Percentiles rank a stretch among this genome's conserved stretches.
These are phyloP conservation scores for Zoanthus sansibaricus DNA, from an alignment of 92 coral and sea anemone genomes.

Conservation along the genomic window DNA sequence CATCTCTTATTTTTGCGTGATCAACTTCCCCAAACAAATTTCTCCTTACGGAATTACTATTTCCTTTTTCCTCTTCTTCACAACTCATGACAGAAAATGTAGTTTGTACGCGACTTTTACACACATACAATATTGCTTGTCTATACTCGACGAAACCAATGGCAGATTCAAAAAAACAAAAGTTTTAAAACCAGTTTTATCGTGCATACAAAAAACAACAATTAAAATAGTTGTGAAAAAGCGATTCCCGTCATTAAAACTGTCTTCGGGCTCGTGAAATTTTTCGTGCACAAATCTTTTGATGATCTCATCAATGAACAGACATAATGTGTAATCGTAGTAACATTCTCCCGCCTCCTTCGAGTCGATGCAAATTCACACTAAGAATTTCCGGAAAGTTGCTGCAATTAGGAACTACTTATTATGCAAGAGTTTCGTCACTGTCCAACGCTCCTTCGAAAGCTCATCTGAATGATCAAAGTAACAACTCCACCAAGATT, in stretches of 20 bases:
- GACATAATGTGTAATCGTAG: neutral
- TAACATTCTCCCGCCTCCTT: constrained; percentile 48
- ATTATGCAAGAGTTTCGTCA: constrained; percentile 35
- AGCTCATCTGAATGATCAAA: constrained; percentile 21
- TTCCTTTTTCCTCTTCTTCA: constrained; percentile 46
- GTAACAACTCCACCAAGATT: constrained; percentile 10
- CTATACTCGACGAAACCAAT: neutral
- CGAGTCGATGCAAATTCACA: constrained; percentile 34
- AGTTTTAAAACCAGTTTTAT: neutral
- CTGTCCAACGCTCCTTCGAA: constrained; percentile 27
- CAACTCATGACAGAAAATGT: constrained; percentile 14
- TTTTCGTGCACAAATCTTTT: neutral
- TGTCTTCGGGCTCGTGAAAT: neutral
- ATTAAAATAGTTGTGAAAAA: neutral
- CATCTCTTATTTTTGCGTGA: constrained; percentile 75
- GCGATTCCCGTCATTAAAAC: neutral
- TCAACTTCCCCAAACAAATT: constrained; percentile 83
- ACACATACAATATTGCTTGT: neutral
- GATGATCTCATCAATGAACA: constrained; percentile 9
- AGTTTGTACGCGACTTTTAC: neutral
- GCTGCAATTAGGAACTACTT: constrained; percentile 22
- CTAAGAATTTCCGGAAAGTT: constrained; percentile 24
- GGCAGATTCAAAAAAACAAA: neutral
- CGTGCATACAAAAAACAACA: neutral
- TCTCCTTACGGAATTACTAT: constrained; percentile 63